Conservation (phyloP, 2,888 invertebrate genomes). For the Euproctis similis region DNA sequence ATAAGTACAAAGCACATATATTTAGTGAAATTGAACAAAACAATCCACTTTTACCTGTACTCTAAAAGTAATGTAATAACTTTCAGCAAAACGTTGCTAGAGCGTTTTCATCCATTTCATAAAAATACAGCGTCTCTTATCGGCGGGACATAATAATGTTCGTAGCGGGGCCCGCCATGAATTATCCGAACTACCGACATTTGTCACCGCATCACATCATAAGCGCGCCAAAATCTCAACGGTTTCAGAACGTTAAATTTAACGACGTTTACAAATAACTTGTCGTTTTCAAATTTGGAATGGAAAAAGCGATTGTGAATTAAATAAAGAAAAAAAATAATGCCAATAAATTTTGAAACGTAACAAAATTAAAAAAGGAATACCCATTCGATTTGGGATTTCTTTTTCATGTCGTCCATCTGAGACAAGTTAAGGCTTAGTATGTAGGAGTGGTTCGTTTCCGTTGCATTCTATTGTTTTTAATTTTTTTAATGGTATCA, state of each 20-base stretch:
- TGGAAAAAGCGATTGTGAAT: constrained; percentile 4
- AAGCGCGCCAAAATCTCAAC: constrained; percentile 18
- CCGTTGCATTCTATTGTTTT: no score
- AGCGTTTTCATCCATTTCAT: constrained; percentile 4
- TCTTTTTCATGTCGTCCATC: no score
- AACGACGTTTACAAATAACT: constrained; percentile 7
- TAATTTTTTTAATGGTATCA: no score
- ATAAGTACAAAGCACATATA: no score
- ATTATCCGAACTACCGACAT: constrained; percentile 39
- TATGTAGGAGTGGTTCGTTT: no score
- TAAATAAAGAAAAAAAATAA: no score
- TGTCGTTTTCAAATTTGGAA: constrained; percentile 7
- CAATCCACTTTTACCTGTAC: background rate
- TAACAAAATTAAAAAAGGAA: no score
- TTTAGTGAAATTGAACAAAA: background rate
- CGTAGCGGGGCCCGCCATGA: constrained; percentile 35
- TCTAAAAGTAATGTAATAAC: constrained; percentile 2
- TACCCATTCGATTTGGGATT: no score
- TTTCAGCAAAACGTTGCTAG: constrained; percentile 1
- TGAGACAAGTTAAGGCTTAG: no score
- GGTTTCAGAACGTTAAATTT: constrained; percentile 19
- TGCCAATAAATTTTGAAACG: no score
- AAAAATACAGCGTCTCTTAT: constrained; percentile 32
- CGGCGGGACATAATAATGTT: constrained; percentile 38
- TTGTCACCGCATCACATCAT: constrained; percentile 50